Conservation (phyloP, 2,797 vertebrate genomes). For the Brachymystax lenok region DNA sequence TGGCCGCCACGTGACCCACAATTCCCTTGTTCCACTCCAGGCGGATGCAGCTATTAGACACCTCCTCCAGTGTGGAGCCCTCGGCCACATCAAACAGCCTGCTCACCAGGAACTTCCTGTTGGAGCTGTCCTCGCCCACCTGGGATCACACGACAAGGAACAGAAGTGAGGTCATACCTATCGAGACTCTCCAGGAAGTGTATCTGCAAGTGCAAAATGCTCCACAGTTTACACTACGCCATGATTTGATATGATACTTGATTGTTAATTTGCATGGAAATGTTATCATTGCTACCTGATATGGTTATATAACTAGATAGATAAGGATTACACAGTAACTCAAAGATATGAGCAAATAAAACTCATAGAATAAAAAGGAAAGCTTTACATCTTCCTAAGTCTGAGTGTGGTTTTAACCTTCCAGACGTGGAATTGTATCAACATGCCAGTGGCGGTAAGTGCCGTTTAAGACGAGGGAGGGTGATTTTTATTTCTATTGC, state of each 20-base stretch:
- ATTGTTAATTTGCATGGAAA: not conserved
- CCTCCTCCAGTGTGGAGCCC: conserved; percentile 93
- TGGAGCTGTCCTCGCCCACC: conserved; percentile 93
- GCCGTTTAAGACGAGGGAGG: too few relatives aligned
- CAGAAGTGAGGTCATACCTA: conserved; percentile 19
- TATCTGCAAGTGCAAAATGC: not conserved
- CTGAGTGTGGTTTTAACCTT: too few relatives aligned
- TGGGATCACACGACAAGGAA: conserved; percentile 11
- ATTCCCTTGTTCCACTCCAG: conserved; percentile 98
- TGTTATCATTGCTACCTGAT: not conserved
- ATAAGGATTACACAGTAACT: not conserved
- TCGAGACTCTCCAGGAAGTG: not conserved
- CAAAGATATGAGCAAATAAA: too few relatives aligned
- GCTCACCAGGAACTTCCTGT: conserved; percentile 92
- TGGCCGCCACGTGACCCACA: conserved; percentile 91
- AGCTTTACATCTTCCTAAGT: too few relatives aligned
- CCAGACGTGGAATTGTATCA: too few relatives aligned
- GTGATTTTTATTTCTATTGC: too few relatives aligned
- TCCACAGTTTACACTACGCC: not conserved
- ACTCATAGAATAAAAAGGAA: too few relatives aligned
- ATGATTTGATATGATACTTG: not conserved
- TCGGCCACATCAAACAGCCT: conserved; percentile 96
- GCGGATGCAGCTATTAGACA: conserved; percentile 91
- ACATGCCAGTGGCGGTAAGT: too few relatives aligned
- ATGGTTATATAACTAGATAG: not conserved